phyloP scores from a whole-genome alignment of 1,140 invertebrate genomes.

The Drosophila novamexicana region DNA sequence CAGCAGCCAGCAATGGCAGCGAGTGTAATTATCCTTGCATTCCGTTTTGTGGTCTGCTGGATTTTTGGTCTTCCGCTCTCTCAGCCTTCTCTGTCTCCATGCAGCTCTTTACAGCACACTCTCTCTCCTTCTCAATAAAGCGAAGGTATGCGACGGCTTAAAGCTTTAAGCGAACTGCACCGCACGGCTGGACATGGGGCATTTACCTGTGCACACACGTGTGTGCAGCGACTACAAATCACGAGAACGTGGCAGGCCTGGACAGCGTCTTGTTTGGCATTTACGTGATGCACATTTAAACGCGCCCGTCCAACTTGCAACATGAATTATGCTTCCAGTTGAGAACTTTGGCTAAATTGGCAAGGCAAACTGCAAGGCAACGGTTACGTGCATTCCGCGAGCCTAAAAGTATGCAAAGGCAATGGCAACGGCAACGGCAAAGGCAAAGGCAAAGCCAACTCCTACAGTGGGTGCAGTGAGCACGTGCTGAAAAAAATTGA shows the following conservation, averaged over 20 bases:
- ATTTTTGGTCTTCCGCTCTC: slow-evolving; percentile 14
- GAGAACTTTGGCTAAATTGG: slow-evolving; percentile 70
- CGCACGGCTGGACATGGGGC: slow-evolving; percentile 41
- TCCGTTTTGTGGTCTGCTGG: slow-evolving; percentile 52
- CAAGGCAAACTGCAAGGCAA: slow-evolving; percentile 63
- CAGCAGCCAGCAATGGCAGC: slow-evolving; percentile 29
- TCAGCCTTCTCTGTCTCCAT: slow-evolving; percentile 8
- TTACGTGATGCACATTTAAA: slow-evolving; percentile 80
- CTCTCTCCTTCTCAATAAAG: slow-evolving; percentile 40
- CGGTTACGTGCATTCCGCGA: slow-evolving; percentile 61
- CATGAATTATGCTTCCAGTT: slow-evolving; percentile 73
- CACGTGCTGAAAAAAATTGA: slow-evolving; percentile 78
- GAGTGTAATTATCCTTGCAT: slow-evolving; percentile 70
- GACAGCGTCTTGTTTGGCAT: slow-evolving; percentile 71
- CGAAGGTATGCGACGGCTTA: slow-evolving; percentile 52
- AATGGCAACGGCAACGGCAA: slow-evolving; percentile 25
- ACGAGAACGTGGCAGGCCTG: slow-evolving; percentile 39
- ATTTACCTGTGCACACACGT: slow-evolving; percentile 46
- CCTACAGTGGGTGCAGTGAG: slow-evolving; percentile 25
- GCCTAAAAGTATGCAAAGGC: slow-evolving; percentile 66
- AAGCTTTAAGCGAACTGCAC: slow-evolving; percentile 34
- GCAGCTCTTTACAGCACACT: slow-evolving; percentile 6
- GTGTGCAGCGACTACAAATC: slow-evolving; percentile 57
- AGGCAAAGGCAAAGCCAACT: slow-evolving; percentile 12
- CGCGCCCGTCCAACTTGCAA: slow-evolving; percentile 61